Evolutionary conservation across 2,888 invertebrate genomes (phyloP).

Genomic region (Cerceris ruficornis): DNA sequence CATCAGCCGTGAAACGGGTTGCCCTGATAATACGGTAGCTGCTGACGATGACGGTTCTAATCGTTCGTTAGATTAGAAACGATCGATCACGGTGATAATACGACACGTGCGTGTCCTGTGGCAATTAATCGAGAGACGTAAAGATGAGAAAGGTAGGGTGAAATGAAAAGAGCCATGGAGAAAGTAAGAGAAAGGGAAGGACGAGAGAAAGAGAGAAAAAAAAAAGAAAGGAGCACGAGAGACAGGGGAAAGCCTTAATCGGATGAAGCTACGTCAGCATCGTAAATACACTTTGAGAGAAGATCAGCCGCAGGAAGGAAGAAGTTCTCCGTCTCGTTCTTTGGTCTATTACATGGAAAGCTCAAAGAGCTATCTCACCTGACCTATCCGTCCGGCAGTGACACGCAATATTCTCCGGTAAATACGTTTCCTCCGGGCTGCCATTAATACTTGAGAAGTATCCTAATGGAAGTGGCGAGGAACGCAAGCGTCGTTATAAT

Average conservation of each 20-base stretch:
- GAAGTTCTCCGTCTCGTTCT: background rate
- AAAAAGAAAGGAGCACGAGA: conserved; percentile 1
- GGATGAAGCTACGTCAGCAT: conserved; percentile 39
- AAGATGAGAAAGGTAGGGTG: too few species aligned
- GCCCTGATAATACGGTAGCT: conserved; percentile 29
- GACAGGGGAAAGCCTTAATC: conserved; percentile 45
- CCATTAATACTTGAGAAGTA: background rate
- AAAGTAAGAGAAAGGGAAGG: too few species aligned
- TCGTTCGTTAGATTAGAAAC: conserved; percentile 22
- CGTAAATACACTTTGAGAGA: background rate
- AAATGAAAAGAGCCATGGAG: too few species aligned
- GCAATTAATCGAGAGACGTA: conserved; percentile 52
- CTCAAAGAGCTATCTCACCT: too few species aligned
- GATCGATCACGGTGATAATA: conserved; percentile 62
- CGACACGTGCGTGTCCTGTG: conserved; percentile 35
- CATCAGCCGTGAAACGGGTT: too few species aligned
- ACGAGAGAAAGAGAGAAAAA: too few species aligned
- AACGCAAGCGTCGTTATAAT: background rate
- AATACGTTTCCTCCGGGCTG: background rate
- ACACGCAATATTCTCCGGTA: background rate
- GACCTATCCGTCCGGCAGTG: too few species aligned
- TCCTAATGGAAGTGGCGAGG: background rate
- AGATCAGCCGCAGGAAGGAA: background rate
- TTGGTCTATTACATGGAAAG: too few species aligned
- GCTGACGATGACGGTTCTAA: conserved; percentile 40